Conservation (phyloP, 2,113 vertebrate species). For the Hippocampus guttulatus region DNA sequence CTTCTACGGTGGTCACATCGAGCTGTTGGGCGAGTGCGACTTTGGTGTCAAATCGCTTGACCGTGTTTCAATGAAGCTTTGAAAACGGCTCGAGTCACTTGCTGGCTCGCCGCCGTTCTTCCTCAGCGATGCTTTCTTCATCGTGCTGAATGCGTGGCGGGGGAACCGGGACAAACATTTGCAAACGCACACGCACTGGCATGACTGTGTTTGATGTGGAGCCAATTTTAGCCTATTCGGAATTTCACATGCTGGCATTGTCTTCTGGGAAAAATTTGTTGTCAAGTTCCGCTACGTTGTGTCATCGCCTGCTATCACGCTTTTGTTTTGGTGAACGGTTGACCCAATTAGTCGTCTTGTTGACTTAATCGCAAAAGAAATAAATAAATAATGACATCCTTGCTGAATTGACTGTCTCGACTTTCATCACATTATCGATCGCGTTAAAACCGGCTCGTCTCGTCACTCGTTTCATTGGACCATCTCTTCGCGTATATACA, state of each 20-base stretch:
- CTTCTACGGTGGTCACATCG: constrained; percentile 20
- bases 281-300: constrained; percentile 12
- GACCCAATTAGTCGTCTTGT: too few species aligned
- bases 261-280: constrained; percentile 52
- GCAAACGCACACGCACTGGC: not conserved
- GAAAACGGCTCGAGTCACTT: constrained; percentile 46
- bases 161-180: constrained; percentile 38
- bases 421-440: not conserved
- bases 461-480: not conserved
- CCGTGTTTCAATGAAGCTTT: constrained; percentile 47
- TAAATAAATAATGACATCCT: too few species aligned
- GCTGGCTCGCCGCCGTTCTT: constrained; percentile 41
- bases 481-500: not conserved
- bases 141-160: constrained; percentile 39
- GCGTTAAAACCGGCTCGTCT: too few species aligned
- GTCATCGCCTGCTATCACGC: not conserved
- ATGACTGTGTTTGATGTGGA: constrained; percentile 53
- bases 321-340: not conserved
- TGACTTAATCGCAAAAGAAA: too few species aligned
- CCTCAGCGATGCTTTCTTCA: constrained; percentile 43
- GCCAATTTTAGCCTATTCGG: constrained; percentile 35
- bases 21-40: constrained; percentile 32
- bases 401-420: not conserved
- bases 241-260: constrained; percentile 53
- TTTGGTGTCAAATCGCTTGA: constrained; percentile 34